Conservation (phyloP, 2,113 vertebrate species). For the Dasyurus viverrinus region DNA sequence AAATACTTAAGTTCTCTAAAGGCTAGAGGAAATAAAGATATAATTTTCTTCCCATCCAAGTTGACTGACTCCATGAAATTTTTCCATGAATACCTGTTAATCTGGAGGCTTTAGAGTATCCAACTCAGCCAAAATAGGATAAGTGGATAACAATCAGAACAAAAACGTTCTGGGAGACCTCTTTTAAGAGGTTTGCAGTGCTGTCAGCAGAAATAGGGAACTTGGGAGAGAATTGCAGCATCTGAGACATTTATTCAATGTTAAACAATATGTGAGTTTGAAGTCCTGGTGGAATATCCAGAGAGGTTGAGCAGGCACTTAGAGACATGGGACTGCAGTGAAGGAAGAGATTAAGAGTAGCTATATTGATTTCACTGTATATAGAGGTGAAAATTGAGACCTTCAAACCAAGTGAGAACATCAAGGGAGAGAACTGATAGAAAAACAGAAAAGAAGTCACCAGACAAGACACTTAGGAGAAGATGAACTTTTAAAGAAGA, state of each 20-base stretch:
- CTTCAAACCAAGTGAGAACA: background rate
- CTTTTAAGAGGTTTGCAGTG: background rate
- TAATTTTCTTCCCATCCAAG: background rate
- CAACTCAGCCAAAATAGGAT: background rate
- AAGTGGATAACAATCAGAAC: background rate
- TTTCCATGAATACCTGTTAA: background rate
- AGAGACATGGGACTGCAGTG: background rate
- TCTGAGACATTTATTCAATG: background rate
- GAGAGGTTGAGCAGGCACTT: background rate
- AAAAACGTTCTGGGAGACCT: background rate
- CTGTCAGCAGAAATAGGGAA: background rate
- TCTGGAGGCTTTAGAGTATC: background rate
- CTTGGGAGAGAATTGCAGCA: background rate
- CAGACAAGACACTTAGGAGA: background rate
- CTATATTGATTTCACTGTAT: background rate
- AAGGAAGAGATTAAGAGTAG: background rate
- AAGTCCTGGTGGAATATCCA: background rate
- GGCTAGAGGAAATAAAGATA: background rate
- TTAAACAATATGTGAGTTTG: background rate
- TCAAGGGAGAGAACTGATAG: background rate
- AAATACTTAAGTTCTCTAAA: background rate
- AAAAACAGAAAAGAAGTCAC: background rate
- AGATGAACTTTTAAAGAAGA: background rate
- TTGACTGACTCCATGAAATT: background rate
- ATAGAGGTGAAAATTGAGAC: background rate